Evolutionary conservation across 2,113 vertebrate genomes (phyloP).

Genomic region (Tychaedon coryphoeus): DNA sequence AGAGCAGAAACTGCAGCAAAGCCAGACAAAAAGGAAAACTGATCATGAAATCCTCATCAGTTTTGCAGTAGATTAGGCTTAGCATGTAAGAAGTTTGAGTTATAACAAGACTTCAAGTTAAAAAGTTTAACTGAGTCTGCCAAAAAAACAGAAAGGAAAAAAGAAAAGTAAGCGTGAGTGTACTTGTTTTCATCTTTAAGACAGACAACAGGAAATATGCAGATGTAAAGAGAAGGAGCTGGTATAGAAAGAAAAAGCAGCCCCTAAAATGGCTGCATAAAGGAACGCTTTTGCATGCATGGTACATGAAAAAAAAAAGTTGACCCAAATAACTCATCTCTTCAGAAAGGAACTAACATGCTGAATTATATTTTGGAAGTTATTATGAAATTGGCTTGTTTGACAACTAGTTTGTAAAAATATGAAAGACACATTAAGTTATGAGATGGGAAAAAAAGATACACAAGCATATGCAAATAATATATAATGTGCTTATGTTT

Average conservation of each 20-base stretch:
- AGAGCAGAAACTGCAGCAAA: background rate
- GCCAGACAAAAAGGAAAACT: background rate
- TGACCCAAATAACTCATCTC: background rate
- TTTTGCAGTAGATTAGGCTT: background rate
- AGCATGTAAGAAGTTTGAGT: background rate
- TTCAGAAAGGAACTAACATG: background rate
- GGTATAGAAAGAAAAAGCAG: background rate
- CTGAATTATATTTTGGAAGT: background rate
- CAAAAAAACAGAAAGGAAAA: background rate
- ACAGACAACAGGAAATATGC: background rate
- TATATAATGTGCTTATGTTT: background rate
- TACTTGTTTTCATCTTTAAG: constrained; percentile 26
- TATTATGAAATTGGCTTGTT: background rate
- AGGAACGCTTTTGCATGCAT: background rate
- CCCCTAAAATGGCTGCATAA: background rate
- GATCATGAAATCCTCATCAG: background rate
- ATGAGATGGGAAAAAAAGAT: background rate
- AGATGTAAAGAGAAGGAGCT: background rate
- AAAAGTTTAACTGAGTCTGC: background rate
- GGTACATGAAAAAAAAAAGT: background rate
- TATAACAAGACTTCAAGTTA: background rate
- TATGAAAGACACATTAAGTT: background rate
- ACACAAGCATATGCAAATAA: background rate
- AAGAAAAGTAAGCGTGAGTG: background rate
- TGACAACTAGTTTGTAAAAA: background rate